Conservation (phyloP, 1,140 invertebrate species). For the Pentalonia nigronervosa region DNA sequence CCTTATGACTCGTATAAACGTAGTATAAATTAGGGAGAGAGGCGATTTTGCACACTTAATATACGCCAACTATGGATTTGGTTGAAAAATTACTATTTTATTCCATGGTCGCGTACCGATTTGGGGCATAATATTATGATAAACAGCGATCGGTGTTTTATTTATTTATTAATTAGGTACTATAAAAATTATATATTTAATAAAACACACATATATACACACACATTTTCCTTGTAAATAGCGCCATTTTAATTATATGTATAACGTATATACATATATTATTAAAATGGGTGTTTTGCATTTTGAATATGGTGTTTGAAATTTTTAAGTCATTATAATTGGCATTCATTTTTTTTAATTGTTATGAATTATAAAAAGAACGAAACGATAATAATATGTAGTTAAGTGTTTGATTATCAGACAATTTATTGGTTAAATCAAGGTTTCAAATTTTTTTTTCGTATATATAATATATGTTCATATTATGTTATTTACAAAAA, state of each 20-base stretch:
- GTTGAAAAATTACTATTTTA: neutral
- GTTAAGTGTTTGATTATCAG: neutral
- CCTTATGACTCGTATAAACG: neutral
- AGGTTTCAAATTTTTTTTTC: neutral
- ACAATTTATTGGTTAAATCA: neutral
- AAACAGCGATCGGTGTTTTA: neutral
- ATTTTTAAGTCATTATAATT: no score
- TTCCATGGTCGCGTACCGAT: neutral
- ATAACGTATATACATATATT: no score
- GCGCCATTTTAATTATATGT: neutral
- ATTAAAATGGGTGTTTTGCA: no score
- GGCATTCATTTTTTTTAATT: neutral
- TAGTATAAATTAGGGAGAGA: neutral
- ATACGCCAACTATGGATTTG: neutral
- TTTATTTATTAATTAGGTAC: neutral
- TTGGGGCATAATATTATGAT: neutral
- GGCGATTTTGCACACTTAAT: neutral
- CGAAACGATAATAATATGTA: neutral
- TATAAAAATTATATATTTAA: neutral
- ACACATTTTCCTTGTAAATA: neutral
- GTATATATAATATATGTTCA: neutral
- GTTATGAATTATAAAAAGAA: neutral
- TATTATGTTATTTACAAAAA: neutral
- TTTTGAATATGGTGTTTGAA: no score
- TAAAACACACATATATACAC: neutral